Evolutionary conservation across 2,888 invertebrate species (phyloP).

Genomic region (Caprella mutica): DNA sequence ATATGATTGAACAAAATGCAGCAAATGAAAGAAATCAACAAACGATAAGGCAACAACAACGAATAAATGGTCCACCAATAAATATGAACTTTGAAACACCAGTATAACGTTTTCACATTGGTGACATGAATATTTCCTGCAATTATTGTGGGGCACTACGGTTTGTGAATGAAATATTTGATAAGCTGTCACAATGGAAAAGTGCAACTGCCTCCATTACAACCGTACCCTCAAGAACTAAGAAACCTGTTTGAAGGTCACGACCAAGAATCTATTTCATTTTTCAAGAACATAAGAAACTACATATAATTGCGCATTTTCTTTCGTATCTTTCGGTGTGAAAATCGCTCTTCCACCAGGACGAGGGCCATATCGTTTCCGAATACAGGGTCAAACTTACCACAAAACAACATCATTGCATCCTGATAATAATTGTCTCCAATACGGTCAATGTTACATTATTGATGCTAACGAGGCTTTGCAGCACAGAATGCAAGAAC

Average conservation of each 20-base stretch:
- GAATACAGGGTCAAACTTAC: slow-evolving; percentile 5
- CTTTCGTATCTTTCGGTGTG: slow-evolving; percentile 8
- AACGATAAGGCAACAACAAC: no score
- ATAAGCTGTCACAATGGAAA: slow-evolving; percentile 11
- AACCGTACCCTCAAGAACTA: not conserved
- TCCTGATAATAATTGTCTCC: not conserved
- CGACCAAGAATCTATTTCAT: not conserved
- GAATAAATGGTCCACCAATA: no score
- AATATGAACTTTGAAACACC: no score
- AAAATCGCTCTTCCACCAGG: not conserved
- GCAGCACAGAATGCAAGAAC: not conserved
- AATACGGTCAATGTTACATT: not conserved
- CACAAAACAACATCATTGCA: not conserved
- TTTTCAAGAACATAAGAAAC: not conserved
- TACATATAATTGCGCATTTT: slow-evolving; percentile 4
- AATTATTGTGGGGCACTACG: not conserved
- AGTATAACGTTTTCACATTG: no score
- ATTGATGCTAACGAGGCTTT: not conserved
- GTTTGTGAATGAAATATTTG: not conserved
- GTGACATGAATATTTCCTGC: not conserved
- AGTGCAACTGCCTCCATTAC: slow-evolving; percentile 2
- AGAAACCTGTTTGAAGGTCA: slow-evolving; percentile 3
- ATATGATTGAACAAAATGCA: no score
- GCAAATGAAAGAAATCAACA: no score
- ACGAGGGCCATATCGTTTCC: slow-evolving; percentile 5